Evolutionary conservation across 2,888 invertebrate species (phyloP).

Genomic region (Cosmorhoe ocellata): DNA sequence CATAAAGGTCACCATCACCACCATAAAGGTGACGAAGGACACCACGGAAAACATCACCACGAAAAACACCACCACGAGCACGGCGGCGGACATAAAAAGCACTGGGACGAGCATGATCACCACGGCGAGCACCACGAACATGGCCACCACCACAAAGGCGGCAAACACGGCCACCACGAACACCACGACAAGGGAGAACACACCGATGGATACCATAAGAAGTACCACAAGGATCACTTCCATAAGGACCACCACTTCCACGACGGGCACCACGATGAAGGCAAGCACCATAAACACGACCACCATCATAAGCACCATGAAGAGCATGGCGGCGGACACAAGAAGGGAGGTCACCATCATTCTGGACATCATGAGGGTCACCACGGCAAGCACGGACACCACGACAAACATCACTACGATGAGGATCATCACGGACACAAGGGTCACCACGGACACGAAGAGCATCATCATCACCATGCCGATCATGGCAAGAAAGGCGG

Average conservation of each 20-base stretch:
- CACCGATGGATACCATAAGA: slow-evolving; percentile 91
- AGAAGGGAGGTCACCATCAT: slow-evolving; percentile 91
- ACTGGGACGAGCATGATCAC: slow-evolving; percentile 89
- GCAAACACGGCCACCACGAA: slow-evolving; percentile 90
- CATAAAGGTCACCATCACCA: slow-evolving; percentile 89
- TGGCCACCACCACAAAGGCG: slow-evolving; percentile 90
- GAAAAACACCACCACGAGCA: slow-evolving; percentile 88
- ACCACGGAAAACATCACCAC: slow-evolving; percentile 89
- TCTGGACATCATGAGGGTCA: slow-evolving; percentile 90
- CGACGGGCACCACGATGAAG: slow-evolving; percentile 91
- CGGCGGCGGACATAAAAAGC: slow-evolving; percentile 90
- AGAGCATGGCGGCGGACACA: slow-evolving; percentile 88
- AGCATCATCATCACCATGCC: slow-evolving; percentile 87
- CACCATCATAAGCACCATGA: slow-evolving; percentile 88
- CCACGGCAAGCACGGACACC: slow-evolving; percentile 90
- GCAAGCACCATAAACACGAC: slow-evolving; percentile 90
- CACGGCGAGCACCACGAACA: slow-evolving; percentile 89
- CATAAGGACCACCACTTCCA: slow-evolving; percentile 94
- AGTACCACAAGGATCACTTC: slow-evolving; percentile 93
- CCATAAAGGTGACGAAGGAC: slow-evolving; percentile 89
- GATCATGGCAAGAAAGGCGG: slow-evolving; percentile 90
- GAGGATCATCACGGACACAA: slow-evolving; percentile 90
- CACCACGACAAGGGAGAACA: slow-evolving; percentile 93
- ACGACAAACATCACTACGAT: slow-evolving; percentile 90
- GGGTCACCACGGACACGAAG: slow-evolving; percentile 90